Base-by-base conservation (phyloP, 2,888 invertebrate genomes). In the Rhorus exstirpatorius region DNA sequence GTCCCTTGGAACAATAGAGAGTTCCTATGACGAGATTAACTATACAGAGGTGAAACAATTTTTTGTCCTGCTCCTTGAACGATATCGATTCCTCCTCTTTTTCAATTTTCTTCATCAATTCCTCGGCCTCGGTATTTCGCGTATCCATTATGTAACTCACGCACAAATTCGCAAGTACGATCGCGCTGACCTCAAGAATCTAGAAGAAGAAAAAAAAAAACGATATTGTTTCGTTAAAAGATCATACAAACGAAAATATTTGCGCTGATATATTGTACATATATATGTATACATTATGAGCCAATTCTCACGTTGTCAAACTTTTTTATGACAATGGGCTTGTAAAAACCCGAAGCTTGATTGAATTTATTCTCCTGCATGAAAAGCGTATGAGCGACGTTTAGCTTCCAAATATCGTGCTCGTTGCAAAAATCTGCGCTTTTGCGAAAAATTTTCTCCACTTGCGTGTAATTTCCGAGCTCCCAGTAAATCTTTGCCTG, bases 401-500 rank as follows among this genome's bases (percentile, higher is more conserved):
- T 99, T 19, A 99, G 94, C 85, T 98, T 96, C 99, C 99, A 99
- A 0, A 97, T 96, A 88, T 99, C 98, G 88, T 99, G 98, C 90
- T 99, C 99, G 87, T 98, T 98, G 91, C 99, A 99, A 93, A 99
- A 99, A 92, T 99, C 99, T 0, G 98, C 98, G 79, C 98, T 98
- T 92, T 99, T 98, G 38, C 98, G 96, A 92, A 99, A 99, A 86
- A 99, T 98, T 91, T 98, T 98, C 92, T 99, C 99, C 0, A 99
- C 99, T 91, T 99, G 98, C 0, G 96, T 95, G 90, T 99, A 99
- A 92, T 99, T 98, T 91, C 98, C 98, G 92, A 97, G 95, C 86
- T 99, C 98, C 99, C 99, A 99, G 91, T 98, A 98, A 85, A 99
- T 98, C 94, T 99, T 99, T 0, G 99, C 99, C 93, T 99, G 98